A percentile compares a stretch with the other conserved stretches of the same genome.
phyloP scores from a whole-genome alignment of 2,797 vertebrate species.

The Bufotes viridis region DNA sequence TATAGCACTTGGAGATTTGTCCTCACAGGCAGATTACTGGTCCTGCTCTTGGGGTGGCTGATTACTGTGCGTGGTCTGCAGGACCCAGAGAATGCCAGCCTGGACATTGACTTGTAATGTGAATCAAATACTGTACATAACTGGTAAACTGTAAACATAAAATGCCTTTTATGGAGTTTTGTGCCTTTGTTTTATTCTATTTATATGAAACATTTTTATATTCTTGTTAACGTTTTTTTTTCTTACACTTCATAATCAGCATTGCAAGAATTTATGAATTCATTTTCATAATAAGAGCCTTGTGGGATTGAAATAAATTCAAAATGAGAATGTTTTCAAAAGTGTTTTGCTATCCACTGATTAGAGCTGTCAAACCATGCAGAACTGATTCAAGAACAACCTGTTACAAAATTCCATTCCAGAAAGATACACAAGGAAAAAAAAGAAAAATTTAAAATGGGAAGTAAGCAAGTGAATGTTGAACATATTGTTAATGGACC shows the following conservation, averaged over 20 bases:
- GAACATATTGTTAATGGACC: slow-evolving; percentile 23
- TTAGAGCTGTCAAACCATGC: slow-evolving; percentile 56
- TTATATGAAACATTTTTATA: slow-evolving; percentile 17
- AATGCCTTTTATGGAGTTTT: background rate
- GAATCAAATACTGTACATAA: background rate
- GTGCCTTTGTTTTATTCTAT: slow-evolving; percentile 9
- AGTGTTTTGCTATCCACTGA: slow-evolving; percentile 53
- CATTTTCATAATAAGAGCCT: slow-evolving; percentile 52
- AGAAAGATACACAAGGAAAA: slow-evolving; percentile 33
- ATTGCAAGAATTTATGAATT: slow-evolving; percentile 42
- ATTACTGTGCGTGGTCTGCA: background rate
- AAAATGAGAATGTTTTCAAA: slow-evolving; percentile 49
- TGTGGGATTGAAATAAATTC: slow-evolving; percentile 51
- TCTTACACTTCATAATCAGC: slow-evolving; percentile 11
- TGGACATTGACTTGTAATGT: background rate
- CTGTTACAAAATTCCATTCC: slow-evolving; percentile 46
- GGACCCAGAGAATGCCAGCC: background rate
- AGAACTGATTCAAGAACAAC: slow-evolving; percentile 50
- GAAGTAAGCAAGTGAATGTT: slow-evolving; percentile 21
- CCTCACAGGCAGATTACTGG: too few species aligned
- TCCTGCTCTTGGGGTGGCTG: too few species aligned
- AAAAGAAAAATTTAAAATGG: background rate
- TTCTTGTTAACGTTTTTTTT: slow-evolving; percentile 10
- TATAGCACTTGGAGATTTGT: too few species aligned
- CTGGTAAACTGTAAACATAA: background rate